phyloP scores from a whole-genome alignment of 2,797 vertebrate genomes.

The Artibeus lituratus region DNA sequence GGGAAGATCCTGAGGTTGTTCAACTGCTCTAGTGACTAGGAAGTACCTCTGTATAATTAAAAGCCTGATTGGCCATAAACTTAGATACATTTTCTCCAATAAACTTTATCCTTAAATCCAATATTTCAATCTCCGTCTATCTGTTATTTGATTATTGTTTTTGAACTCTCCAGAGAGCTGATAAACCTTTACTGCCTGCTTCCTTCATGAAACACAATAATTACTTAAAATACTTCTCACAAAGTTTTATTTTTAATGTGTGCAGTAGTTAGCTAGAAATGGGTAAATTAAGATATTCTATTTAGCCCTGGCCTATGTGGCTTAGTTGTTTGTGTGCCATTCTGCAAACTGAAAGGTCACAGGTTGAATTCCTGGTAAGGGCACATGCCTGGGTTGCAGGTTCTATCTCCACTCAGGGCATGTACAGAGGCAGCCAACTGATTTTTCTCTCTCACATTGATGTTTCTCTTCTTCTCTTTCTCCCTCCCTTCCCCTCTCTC shows the following conservation, averaged over 20 bases:
- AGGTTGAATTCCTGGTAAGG: no score
- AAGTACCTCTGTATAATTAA: background rate
- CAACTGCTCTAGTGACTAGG: background rate
- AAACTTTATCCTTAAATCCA: background rate
- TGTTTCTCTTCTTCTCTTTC: no score
- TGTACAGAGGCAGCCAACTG: no score
- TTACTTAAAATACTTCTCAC: background rate
- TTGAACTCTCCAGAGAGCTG: background rate
- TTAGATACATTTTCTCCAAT: background rate
- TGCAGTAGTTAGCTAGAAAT: background rate
- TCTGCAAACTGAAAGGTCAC: no score
- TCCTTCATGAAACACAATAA: background rate
- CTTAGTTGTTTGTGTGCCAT: no score
- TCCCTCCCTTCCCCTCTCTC: no score
- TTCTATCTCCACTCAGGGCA: no score
- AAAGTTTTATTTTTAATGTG: background rate
- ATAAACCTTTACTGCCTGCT: background rate
- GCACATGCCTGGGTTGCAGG: no score
- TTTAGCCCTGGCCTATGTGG: background rate
- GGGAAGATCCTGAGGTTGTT: background rate
- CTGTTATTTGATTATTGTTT: background rate
- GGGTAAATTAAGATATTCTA: background rate
- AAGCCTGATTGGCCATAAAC: background rate
- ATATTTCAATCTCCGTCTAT: background rate
- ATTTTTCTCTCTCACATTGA: no score